These are phyloP conservation scores for Drosophila kanekoi DNA, from an alignment of 2,888 invertebrate genomes.

Conservation along the genomic window DNA sequence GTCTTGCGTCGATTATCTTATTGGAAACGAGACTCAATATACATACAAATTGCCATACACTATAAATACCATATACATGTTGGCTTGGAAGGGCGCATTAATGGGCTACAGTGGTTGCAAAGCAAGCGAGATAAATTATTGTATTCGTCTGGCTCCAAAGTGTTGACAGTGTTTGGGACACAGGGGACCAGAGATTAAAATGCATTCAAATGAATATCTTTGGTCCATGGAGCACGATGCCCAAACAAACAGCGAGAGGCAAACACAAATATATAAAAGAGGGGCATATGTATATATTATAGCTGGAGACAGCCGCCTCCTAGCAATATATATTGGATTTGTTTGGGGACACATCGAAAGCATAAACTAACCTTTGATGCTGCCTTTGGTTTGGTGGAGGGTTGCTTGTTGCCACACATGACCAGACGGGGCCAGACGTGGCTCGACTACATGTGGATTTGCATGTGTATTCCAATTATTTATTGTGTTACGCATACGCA, in stretches of 20 bases:
- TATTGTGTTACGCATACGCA: slow-evolving; percentile 63
- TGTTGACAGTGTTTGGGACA: slow-evolving; percentile 26
- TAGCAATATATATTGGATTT: slow-evolving; percentile 67
- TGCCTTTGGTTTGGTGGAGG: slow-evolving; percentile 10
- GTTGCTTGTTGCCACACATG: slow-evolving; percentile 18
- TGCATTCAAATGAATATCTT: slow-evolving; percentile 55
- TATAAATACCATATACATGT: background rate
- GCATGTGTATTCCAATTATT: slow-evolving; percentile 48
- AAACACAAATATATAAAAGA: slow-evolving; percentile 1
- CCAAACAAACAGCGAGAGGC: slow-evolving; percentile 14
- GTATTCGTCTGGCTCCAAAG: slow-evolving; percentile 51
- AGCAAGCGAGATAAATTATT: slow-evolving; percentile 57
- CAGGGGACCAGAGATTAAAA: slow-evolving; percentile 30
- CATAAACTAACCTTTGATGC: slow-evolving; percentile 61
- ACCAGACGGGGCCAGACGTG: slow-evolving; percentile 14
- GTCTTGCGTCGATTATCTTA: slow-evolving; percentile 56
- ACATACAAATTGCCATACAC: slow-evolving; percentile 10
- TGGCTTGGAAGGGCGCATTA: slow-evolving; percentile 17
- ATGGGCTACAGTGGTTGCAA: slow-evolving; percentile 13
- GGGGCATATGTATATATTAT: background rate
- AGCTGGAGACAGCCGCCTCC: slow-evolving; percentile 51
- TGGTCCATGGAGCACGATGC: slow-evolving; percentile 20
- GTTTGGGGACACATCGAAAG: slow-evolving; percentile 25
- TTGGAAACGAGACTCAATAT: slow-evolving; percentile 40
- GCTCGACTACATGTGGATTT: background rate